Evolutionary conservation across 2,113 vertebrate genomes (phyloP).

Genomic region (Varanus salvator): DNA sequence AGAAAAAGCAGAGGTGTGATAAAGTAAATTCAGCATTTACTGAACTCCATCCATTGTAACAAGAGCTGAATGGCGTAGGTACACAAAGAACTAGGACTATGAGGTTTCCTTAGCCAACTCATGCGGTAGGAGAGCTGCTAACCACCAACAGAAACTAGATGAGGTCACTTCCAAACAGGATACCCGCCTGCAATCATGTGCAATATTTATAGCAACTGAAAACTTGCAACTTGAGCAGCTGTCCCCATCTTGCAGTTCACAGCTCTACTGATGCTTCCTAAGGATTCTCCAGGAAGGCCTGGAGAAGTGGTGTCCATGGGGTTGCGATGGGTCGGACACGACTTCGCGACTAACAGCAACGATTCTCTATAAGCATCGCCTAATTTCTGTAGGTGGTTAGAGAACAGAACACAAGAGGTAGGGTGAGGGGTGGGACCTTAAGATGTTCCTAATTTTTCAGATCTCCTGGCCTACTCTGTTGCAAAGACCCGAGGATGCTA

Average conservation of each 20-base stretch:
- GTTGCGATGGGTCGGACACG: no score
- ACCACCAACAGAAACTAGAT: conserved; percentile 72
- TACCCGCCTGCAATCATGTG: conserved; percentile 64
- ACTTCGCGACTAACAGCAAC: no score
- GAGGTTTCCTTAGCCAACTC: conserved; percentile 41
- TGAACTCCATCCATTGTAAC: conserved; percentile 2
- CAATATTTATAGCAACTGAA: conserved; percentile 76
- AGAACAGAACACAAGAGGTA: neutral
- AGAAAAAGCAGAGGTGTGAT: neutral
- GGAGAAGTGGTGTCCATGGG: no score
- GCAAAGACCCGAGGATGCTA: neutral
- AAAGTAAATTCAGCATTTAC: neutral
- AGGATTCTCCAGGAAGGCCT: no score
- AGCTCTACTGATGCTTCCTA: neutral
- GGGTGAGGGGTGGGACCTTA: neutral
- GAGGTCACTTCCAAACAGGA: conserved; percentile 84
- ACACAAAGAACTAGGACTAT: conserved; percentile 18
- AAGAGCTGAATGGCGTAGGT: neutral
- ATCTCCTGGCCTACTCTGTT: neutral
- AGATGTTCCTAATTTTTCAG: neutral
- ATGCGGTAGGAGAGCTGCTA: conserved; percentile 61
- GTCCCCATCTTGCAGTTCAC: neutral
- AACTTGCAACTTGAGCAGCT: conserved; percentile 20
- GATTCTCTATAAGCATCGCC: neutral
- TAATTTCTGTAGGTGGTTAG: neutral